A percentile compares a stretch with the other conserved stretches of the same genome.
These are phyloP conservation scores for Tetrax tetrax DNA, from an alignment of 2,113 vertebrate species.

Conservation along the genomic window DNA sequence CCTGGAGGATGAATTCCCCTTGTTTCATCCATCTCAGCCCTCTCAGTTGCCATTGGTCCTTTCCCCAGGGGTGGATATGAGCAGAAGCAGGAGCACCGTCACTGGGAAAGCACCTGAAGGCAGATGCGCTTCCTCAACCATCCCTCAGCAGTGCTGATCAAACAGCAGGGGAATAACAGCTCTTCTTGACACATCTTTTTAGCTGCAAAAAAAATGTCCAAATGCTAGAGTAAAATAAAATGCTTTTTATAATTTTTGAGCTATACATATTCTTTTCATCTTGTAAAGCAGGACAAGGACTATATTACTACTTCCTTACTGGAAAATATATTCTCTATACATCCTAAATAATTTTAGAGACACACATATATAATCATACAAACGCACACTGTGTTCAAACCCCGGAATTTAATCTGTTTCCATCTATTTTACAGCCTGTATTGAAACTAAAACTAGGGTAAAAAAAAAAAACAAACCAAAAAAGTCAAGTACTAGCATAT, in stretches of 20 bases:
- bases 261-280: background rate
- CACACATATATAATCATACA: background rate
- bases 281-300: background rate
- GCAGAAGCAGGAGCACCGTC: background rate
- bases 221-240: conserved; percentile 21
- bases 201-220: background rate
- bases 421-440: background rate
- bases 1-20: background rate
- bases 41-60: background rate
- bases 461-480: background rate
- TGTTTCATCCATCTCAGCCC: background rate
- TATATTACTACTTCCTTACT: background rate
- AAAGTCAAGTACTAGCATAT: background rate
- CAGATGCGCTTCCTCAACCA: background rate
- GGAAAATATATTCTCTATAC: background rate
- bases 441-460: background rate
- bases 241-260: background rate
- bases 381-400: background rate
- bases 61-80: background rate
- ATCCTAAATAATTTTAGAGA: background rate
- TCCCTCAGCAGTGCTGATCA: background rate
- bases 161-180: background rate
- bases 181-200: background rate
- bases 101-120: background rate
- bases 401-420: background rate